Evolutionary conservation across 2,888 invertebrate genomes (phyloP).

Genomic region (Ethmia dodecea): DNA sequence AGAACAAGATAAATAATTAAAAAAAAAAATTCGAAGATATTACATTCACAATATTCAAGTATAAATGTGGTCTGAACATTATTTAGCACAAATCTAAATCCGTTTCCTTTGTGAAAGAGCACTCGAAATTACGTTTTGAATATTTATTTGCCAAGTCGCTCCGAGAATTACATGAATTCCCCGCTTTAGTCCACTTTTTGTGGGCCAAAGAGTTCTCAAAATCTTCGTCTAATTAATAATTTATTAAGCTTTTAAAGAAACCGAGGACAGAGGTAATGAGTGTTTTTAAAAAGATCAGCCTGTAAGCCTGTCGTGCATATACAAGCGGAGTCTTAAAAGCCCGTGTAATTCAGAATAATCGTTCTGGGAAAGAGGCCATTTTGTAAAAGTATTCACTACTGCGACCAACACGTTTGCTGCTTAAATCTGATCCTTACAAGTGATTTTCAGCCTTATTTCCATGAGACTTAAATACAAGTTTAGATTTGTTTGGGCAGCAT

Average conservation of each 20-base stretch:
- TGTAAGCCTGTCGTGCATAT: slow-evolving; percentile 6
- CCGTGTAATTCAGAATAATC: slow-evolving; percentile 39
- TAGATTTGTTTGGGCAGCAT: no score
- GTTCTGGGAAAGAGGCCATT: slow-evolving; percentile 37
- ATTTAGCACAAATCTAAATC: slow-evolving; percentile 2
- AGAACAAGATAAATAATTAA: no score
- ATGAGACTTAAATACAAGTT: no score
- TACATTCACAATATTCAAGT: no score
- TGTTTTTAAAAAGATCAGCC: slow-evolving; percentile 31
- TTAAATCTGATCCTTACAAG: not conserved
- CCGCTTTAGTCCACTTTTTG: slow-evolving; percentile 25
- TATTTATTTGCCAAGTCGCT: slow-evolving; percentile 39
- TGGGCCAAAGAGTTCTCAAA: slow-evolving; percentile 38
- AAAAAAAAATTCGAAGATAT: no score
- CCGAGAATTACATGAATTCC: slow-evolving; percentile 37
- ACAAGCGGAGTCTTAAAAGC: slow-evolving; percentile 35
- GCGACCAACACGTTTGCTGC: not conserved
- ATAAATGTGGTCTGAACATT: no score
- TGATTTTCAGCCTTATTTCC: not conserved
- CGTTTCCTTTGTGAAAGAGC: slow-evolving; percentile 3
- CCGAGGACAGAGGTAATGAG: slow-evolving; percentile 38
- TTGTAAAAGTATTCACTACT: slow-evolving; percentile 38
- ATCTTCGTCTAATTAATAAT: slow-evolving; percentile 53
- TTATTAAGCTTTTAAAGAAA: slow-evolving; percentile 54
- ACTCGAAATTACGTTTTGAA: slow-evolving; percentile 29